Percentiles rank a stretch among this genome's conserved stretches.
phyloP scores from a whole-genome alignment of 2,797 vertebrate genomes.

The Chrysocyon brachyurus region DNA sequence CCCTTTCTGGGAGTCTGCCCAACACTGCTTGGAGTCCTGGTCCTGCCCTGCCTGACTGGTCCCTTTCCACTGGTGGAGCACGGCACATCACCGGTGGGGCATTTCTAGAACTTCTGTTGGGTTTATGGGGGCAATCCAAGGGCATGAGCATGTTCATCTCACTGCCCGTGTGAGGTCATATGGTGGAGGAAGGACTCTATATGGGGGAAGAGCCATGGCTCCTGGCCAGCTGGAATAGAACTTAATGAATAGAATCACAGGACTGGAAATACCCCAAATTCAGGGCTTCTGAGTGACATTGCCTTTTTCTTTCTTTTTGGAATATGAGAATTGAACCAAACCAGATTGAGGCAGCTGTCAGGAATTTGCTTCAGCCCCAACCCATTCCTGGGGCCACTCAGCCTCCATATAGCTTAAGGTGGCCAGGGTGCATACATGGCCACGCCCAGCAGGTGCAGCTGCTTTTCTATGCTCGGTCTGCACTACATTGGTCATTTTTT shows the following conservation, averaged over 20 bases:
- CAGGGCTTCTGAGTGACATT: neutral
- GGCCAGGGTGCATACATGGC: neutral
- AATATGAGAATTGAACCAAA: neutral
- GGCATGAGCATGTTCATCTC: too few species aligned
- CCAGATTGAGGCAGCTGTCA: neutral
- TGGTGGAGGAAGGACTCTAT: neutral
- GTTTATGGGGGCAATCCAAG: neutral
- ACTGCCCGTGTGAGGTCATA: neutral
- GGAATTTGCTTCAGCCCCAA: neutral
- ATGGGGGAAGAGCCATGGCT: neutral
- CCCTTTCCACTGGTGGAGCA: neutral
- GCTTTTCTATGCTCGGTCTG: neutral
- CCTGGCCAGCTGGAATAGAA: neutral
- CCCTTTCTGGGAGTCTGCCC: neutral
- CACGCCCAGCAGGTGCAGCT: fast-evolving
- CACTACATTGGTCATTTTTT: neutral
- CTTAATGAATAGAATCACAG: neutral
- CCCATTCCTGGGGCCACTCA: neutral
- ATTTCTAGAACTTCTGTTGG: neutral
- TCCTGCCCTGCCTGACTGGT: neutral
- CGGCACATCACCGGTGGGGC: neutral
- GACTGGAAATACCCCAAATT: neutral
- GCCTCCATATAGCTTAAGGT: neutral
- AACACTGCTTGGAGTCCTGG: neutral
- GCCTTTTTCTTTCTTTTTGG: neutral